Percentiles rank a stretch among this genome's conserved stretches.
Conservation (phyloP, 2,113 vertebrate species). For the Oriolus oriolus region DNA sequence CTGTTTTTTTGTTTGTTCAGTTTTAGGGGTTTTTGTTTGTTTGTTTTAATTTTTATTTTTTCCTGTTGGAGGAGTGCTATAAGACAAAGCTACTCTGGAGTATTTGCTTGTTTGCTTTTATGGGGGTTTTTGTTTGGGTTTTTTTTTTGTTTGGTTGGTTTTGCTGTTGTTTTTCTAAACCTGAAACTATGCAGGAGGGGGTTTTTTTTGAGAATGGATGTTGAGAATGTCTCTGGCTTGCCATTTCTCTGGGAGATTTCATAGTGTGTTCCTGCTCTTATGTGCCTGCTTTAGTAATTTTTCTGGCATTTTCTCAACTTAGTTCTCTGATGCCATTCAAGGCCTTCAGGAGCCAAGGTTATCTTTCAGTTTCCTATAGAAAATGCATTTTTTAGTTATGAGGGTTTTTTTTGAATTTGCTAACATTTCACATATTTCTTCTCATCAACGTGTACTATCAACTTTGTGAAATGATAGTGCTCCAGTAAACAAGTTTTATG, state of each 20-base stretch:
- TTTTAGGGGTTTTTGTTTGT: not conserved
- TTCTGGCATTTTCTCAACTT: not conserved
- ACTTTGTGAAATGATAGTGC: not conserved
- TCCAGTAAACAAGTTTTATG: not conserved
- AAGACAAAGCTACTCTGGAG: not conserved
- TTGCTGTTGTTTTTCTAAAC: not conserved
- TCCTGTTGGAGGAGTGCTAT: not conserved
- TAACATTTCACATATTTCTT: not conserved
- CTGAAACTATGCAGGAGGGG: not conserved
- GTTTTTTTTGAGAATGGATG: not conserved
- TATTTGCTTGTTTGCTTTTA: not conserved
- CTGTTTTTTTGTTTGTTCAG: rapidly evolving
- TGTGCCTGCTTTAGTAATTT: not conserved
- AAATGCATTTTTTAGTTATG: not conserved
- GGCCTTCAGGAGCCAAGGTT: not conserved
- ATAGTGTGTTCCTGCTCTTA: not conserved
- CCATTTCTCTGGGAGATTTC: not conserved
- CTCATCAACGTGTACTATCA: not conserved
- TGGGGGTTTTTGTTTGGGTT: not conserved
- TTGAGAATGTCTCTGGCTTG: not conserved
- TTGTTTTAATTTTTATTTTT: not conserved
- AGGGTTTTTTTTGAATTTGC: not conserved
- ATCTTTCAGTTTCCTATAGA: not conserved
- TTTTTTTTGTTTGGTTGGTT: not conserved
- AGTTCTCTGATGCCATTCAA: not conserved